phyloP scores from a whole-genome alignment of 2,113 vertebrate genomes.

The Heloderma charlesbogerti region DNA sequence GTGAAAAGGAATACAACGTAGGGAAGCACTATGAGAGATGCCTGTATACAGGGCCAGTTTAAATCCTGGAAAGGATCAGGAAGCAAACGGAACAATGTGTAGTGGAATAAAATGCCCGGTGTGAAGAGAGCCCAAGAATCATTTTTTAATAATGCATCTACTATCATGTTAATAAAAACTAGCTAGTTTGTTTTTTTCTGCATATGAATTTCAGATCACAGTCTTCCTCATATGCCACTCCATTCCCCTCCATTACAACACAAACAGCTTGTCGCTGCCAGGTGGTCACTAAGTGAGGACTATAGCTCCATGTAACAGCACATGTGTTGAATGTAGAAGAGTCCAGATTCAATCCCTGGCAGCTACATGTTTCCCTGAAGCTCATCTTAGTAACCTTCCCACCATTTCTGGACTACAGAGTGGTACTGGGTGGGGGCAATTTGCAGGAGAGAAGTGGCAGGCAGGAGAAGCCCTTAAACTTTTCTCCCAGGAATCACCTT shows the following conservation, averaged over 20 bases:
- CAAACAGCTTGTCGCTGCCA: background rate
- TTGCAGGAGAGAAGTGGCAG: background rate
- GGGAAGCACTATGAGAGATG: too few species aligned
- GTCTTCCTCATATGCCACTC: slow-evolving; percentile 4
- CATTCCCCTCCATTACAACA: slow-evolving; percentile 19
- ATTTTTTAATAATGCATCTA: background rate
- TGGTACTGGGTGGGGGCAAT: background rate
- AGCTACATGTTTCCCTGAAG: background rate
- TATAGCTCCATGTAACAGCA: slow-evolving; percentile 1
- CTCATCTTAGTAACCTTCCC: background rate
- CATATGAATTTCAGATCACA: background rate
- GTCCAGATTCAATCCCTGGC: background rate
- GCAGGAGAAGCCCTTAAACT: background rate
- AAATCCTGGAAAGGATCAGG: too few species aligned
- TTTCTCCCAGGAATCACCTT: background rate
- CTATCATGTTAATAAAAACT: background rate
- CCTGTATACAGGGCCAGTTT: too few species aligned
- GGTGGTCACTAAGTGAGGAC: background rate
- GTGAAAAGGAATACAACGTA: too few species aligned
- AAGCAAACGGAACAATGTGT: too few species aligned
- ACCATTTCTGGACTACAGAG: background rate
- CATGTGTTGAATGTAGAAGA: background rate
- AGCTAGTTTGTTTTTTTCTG: background rate
- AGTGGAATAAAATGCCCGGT: too few species aligned
- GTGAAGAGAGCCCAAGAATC: too few species aligned